These are phyloP conservation scores for Hirtodrosophila trivittata DNA, from an alignment of 2,888 invertebrate species.

Conservation along the genomic window DNA sequence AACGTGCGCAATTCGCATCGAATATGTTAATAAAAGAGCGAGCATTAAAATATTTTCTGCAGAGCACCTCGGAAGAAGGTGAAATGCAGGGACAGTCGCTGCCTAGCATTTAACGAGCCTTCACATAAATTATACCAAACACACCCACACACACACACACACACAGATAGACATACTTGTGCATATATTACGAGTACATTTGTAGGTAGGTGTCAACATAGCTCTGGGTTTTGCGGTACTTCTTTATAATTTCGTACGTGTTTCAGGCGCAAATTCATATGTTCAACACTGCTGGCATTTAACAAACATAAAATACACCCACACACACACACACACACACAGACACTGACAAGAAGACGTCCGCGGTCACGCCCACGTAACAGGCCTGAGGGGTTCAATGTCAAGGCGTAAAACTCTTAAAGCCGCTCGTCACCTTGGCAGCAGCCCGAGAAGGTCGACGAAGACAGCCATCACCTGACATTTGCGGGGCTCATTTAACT, in stretches of 20 bases:
- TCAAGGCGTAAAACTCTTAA: constrained; percentile 66
- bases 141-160: constrained; percentile 1
- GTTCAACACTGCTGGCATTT: constrained; percentile 64
- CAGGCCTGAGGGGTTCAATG: constrained; percentile 62
- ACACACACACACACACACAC: constrained; percentile 3
- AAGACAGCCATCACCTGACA: constrained; percentile 52
- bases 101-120: constrained; percentile 36
- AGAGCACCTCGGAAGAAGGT: constrained; percentile 19
- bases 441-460: constrained; percentile 7
- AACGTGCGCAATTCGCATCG: constrained; percentile 74
- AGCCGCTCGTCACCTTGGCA: constrained; percentile 47
- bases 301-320: constrained; percentile 55
- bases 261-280: constrained; percentile 57
- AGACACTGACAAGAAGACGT: neutral
- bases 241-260: constrained; percentile 63
- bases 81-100: constrained; percentile 14
- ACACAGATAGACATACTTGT: neutral
- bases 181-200: constrained; percentile 2
- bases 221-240: constrained; percentile 14
- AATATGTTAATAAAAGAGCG: constrained; percentile 65
- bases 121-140: constrained; percentile 32
- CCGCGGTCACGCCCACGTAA: constrained; percentile 27
- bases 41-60: constrained; percentile 57
- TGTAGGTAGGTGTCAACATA: constrained; percentile 14
- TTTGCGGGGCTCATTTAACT: constrained; percentile 74